Evolutionary conservation across 2,888 invertebrate species (phyloP), one percentile per base, ranked within the genome.

Genomic region (Chirona hameri): DNA sequence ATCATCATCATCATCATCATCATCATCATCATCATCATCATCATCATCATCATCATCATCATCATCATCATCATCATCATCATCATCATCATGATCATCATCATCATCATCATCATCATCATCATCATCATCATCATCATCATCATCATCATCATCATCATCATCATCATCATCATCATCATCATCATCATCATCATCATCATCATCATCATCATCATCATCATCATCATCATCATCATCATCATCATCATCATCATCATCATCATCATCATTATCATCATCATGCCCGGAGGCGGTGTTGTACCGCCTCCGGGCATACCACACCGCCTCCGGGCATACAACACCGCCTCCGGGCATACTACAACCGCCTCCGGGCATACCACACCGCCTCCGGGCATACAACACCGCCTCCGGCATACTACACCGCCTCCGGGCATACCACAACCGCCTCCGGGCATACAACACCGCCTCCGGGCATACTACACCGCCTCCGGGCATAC

Each of bases 1-100:
- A 65, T 65, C 65, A 65, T 65, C 65, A n/a, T n/a, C 65, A 65
- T 65, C 65, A n/a, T 65, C 65, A 65, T 65, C n/a, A n/a, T 65
- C 65, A 65, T 65, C 65, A n/a, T 65, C n/a, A 65, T 65, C 65
- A n/a, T 65, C 65, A 65, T 65, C 65, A n/a, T 65, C 65, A 65
- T 65, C 65, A n/a, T 65, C 65, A 65, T 65, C 65, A 65, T 65
- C n/a, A 65, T 65, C 65, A 65, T 65, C n/a, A 65, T 65, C 65
- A 65, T 65, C 65, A 65, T 65, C 21, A 65, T 65, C 65, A 65
- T 65, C 65, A 65, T 65, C 21, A 65, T 65, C 65, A 65, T 65
- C 65, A 65, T 65, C 21, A 65, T 65, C 65, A 65, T 65, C 65
- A 65, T 65, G 65, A 65, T 65, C 65, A 65, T 65, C 21, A 65